Percentiles rank a stretch among this genome's conserved stretches.
phyloP scores from a whole-genome alignment of 2,888 invertebrate species.

The Pedicia rivosa region DNA sequence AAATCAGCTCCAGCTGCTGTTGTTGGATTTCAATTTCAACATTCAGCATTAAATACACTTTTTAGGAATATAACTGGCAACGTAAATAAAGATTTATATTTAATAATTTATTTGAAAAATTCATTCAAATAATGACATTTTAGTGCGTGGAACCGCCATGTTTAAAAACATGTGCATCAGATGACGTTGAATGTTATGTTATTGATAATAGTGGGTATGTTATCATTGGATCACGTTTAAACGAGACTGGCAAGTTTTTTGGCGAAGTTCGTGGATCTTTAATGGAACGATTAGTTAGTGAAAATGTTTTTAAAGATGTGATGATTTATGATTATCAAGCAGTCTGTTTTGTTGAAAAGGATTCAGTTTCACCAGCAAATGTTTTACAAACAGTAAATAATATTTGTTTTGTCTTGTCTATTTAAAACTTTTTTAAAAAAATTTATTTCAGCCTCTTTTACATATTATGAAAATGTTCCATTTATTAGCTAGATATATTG shows the following conservation, averaged over 20 bases:
- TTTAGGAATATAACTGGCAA: conserved; percentile 67
- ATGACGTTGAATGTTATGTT: conserved; percentile 62
- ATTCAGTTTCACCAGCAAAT: conserved; percentile 42
- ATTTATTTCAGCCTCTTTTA: conserved; percentile 37
- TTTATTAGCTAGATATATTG: conserved; percentile 39
- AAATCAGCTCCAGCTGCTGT: conserved; percentile 50
- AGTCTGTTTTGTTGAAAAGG: conserved; percentile 60
- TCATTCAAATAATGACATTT: conserved; percentile 7
- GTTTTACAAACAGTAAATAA: conserved; percentile 42
- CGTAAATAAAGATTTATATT: conserved; percentile 31
- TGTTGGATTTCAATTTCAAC: conserved; percentile 66
- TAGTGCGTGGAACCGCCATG: conserved; percentile 12
- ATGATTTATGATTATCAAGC: conserved; percentile 78
- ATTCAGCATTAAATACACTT: conserved; percentile 54
- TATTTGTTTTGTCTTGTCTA: conserved; percentile 4
- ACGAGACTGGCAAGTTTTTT: conserved; percentile 70
- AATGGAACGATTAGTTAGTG: conserved; percentile 56
- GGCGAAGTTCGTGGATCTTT: conserved; percentile 68
- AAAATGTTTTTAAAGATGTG: conserved; percentile 58
- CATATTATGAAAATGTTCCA: conserved; percentile 38
- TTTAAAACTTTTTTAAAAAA: background rate
- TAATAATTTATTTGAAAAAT: conserved; percentile 15
- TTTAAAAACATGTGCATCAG: conserved; percentile 41
- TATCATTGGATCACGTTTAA: conserved; percentile 53
- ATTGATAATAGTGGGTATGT: conserved; percentile 84